Evolutionary conservation across 1,140 invertebrate species (phyloP), one percentile per base, ranked within the genome.

Genomic region (Apis florea): DNA sequence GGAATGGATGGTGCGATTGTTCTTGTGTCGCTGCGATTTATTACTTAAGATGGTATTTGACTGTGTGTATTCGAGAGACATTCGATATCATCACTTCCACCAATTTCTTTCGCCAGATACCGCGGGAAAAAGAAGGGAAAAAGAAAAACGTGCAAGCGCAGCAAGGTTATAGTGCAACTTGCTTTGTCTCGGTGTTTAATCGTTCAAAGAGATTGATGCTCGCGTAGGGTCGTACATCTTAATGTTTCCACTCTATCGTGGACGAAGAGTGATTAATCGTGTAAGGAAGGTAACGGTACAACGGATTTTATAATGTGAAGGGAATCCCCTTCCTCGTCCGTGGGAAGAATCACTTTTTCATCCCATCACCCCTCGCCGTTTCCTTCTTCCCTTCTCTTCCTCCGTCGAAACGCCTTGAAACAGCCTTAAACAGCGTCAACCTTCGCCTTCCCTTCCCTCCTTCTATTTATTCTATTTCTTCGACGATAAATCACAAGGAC

Each of bases 121-220:
- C 1, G 13, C 21, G 12, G 21, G 12, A 1, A n/a, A n/a, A n/a
- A 21, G 40, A 1, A 24, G 15, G 21, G 15, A 11, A 0, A 31
- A 59, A 47, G 40, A 73, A 59, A 15, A 72, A 72, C 47, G 54
- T 24, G 47, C 31, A n/a, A 17, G 70, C 47, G 24, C 54, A 17
- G 70, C 21, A 24, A 73, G 54, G 70, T 73, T 73, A 73, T 21
- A 73, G 56, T 47, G 70, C 47, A 59, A 72, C 26, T 58, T 72
- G 54, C 59, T 73, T 61, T 73, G 70, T 71, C 26, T 58, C 69
- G 69, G 54, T 19, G 53, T 58, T 73, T 73, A 73, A 73, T 73
- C 56, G 56, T 73, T 73, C 70, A 73, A 73, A 24, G 70, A 73
- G 70, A 73, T 73, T 73, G 70, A 59, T 73, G 70, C 54, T 24